A percentile compares a stretch with the other conserved stretches of the same genome.
phyloP scores from a whole-genome alignment of 2,888 invertebrate genomes.

The Sinohyriopsis cumingii region DNA sequence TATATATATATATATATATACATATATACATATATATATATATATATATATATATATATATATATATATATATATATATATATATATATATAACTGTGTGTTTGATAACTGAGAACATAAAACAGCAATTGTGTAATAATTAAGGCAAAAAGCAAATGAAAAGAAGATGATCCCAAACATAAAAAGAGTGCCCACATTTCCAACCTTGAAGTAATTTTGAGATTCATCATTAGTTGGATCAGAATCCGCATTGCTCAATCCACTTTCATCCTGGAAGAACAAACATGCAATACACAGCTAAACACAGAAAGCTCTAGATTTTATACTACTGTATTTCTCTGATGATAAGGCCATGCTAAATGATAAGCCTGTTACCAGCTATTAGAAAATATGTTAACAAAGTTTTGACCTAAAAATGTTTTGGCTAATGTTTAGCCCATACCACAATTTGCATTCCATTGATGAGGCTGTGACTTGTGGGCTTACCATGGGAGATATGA shows the following conservation, averaged over 20 bases:
- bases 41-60: slow-evolving; percentile 1
- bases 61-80: slow-evolving; percentile 6
- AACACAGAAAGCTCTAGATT: slow-evolving; percentile 1
- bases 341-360: too few species aligned
- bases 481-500: too few species aligned
- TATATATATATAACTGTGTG: slow-evolving; percentile 5
- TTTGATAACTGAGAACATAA: too few species aligned
- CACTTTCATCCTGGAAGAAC: too few species aligned
- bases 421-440: too few species aligned
- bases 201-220: neutral
- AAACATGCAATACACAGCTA: neutral
- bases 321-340: neutral
- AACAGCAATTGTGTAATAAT: too few species aligned
- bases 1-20: slow-evolving; percentile 1
- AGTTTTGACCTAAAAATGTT: too few species aligned
- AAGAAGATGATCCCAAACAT: neutral
- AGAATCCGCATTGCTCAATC: too few species aligned
- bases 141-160: neutral
- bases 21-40: slow-evolving; percentile 13
- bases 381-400: too few species aligned
- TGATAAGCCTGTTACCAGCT: too few species aligned
- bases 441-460: too few species aligned
- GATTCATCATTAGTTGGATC: slow-evolving; percentile 1
- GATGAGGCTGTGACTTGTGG: too few species aligned
- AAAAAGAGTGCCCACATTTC: neutral